Evolutionary conservation across 2,888 invertebrate species (phyloP).

Genomic region (Brenthis ino): DNA sequence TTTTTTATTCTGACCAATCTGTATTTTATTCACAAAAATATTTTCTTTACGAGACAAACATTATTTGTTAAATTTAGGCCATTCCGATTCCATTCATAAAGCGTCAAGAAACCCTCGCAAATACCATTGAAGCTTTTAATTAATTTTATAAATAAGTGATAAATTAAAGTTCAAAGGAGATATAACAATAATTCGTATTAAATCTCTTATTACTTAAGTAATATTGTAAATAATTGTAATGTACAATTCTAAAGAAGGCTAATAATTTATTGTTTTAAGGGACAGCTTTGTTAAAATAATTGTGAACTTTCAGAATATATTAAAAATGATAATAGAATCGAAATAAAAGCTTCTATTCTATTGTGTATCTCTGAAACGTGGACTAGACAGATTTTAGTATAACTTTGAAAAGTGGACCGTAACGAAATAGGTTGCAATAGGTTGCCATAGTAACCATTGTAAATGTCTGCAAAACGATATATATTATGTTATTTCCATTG

Average conservation of each 20-base stretch:
- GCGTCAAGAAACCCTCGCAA: conserved; percentile 13
- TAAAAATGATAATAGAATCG: too few species aligned
- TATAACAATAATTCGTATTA: conserved; percentile 13
- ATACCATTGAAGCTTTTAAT: conserved; percentile 22
- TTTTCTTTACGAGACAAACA: conserved; percentile 5
- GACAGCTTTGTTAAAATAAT: too few species aligned
- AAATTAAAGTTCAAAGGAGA: conserved; percentile 19
- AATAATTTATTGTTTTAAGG: too few species aligned
- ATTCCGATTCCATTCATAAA: conserved; percentile 17
- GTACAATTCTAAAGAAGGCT: neutral
- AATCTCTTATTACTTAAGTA: conserved; percentile 12
- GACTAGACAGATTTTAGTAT: too few species aligned
- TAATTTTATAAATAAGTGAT: conserved; percentile 25
- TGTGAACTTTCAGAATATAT: too few species aligned
- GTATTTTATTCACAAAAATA: neutral
- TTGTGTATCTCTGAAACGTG: too few species aligned
- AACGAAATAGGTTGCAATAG: too few species aligned
- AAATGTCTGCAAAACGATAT: too few species aligned
- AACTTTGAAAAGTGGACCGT: too few species aligned
- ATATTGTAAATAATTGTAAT: conserved; percentile 19
- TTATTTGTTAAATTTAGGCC: conserved; percentile 11
- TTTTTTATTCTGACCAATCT: neutral
- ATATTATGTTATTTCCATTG: too few species aligned
- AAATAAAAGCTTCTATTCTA: too few species aligned
- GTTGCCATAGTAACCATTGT: too few species aligned